Base-by-base conservation (phyloP, 2,797 vertebrate genomes). In the Benthosema pterotum region DNA sequence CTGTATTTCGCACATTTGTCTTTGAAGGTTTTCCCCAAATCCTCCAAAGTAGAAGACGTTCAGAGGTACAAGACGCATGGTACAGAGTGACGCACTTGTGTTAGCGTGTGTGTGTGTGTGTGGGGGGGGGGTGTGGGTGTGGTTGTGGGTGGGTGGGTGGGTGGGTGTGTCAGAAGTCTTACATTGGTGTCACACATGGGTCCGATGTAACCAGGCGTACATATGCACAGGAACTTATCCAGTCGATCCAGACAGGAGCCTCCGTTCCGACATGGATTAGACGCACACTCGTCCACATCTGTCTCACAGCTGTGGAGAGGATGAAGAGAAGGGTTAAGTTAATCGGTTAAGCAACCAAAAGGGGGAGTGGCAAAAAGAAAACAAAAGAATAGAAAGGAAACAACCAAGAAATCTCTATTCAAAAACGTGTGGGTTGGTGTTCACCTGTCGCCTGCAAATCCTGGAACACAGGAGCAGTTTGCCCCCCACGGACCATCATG, bases 251-350 rank as follows among this genome's bases (percentile, higher is more conserved):
- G 87, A 84, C 97, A 99, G 4, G 94, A 94, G 0, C 95, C 97
- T 0, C 96, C 96, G 0, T 98, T 97, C 73, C 88, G 90, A 82
- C 97, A 99, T 0, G 96, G 97, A 77, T 92, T 96, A 0, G 93
- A 93, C 0, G 87, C 87, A 19, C 97, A 99, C 64, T 96, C 92
- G 1, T 94, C 82, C 0, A 93, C 72, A 45, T 95, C 95, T 13
- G 75, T 69, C 76, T 94, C 95, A 87, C 97, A 99, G 51, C 97
- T 99, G 57, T 11, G 11, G 53, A 25, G 63, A 62, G 25, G 65
- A 4, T 60, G 61, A 63, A 49, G 0, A 54, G 13, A 50, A 3
- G 0, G 15, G 28, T 32, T 4, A 32, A 32, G 28, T 32, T 32
- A 7, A 38, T 25, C 22, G 22, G 22, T 25, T 1, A 25, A 25